Evolutionary conservation across 1,140 invertebrate species (phyloP).

Genomic region (Drosophila equinoxialis): DNA sequence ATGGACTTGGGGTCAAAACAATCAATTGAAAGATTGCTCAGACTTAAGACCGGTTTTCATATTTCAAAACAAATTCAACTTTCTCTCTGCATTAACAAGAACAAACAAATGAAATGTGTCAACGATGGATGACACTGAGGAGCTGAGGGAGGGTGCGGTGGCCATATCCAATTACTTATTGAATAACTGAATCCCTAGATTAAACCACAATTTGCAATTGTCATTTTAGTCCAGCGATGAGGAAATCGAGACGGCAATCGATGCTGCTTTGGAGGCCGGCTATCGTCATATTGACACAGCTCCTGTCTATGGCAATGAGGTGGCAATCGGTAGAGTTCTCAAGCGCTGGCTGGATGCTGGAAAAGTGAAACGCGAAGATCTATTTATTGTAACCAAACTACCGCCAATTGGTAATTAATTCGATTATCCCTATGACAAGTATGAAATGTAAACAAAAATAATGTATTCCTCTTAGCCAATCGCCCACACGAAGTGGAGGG

Average conservation of each 20-base stretch:
- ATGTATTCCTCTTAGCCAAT: slow-evolving; percentile 83
- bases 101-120: slow-evolving; percentile 18
- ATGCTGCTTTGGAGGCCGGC: slow-evolving; percentile 85
- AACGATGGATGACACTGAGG: not conserved
- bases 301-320: slow-evolving; percentile 92
- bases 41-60: slow-evolving; percentile 35
- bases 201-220: slow-evolving; percentile 68
- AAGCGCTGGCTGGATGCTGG: slow-evolving; percentile 89
- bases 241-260: slow-evolving; percentile 88
- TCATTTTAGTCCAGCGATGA: slow-evolving; percentile 85
- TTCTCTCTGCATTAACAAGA: not conserved
- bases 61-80: not conserved
- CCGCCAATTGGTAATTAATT: slow-evolving; percentile 78
- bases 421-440: slow-evolving; percentile 15
- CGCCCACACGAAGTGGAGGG: slow-evolving; percentile 88
- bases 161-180: not conserved
- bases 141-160: not conserved
- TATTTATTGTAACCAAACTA: slow-evolving; percentile 93
- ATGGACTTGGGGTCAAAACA: not conserved
- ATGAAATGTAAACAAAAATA: not conserved
- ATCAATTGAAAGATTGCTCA: slow-evolving; percentile 13
- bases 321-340: slow-evolving; percentile 89
- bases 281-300: slow-evolving; percentile 91
- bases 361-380: slow-evolving; percentile 88
- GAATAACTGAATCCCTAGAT: slow-evolving; percentile 22